Conservation (phyloP, 2,888 invertebrate species). For the Diploptera punctata region DNA sequence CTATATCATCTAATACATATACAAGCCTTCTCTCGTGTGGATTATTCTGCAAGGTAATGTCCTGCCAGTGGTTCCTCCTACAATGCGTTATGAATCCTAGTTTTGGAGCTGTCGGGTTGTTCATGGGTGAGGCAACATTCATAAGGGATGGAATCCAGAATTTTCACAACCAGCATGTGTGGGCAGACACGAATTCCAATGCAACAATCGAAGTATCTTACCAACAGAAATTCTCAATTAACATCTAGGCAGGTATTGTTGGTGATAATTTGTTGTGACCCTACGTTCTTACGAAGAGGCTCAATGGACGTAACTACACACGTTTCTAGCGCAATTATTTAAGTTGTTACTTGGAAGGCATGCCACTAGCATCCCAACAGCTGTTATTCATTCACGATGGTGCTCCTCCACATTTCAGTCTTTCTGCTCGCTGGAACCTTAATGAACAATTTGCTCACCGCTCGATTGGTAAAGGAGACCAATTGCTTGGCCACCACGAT, state of each 20-base stretch:
- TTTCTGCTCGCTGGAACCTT: neutral
- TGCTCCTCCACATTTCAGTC: neutral
- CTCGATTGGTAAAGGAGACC: neutral
- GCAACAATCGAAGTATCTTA: neutral
- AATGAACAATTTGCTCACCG: neutral
- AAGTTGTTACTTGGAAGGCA: neutral
- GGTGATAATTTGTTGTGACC: neutral
- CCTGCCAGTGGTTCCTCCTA: too few relatives aligned
- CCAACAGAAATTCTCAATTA: neutral
- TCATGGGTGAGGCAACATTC: neutral
- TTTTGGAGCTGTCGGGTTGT: too few relatives aligned
- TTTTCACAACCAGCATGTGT: neutral
- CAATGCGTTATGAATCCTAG: too few relatives aligned
- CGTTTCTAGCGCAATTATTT: neutral
- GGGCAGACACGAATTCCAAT: too few relatives aligned
- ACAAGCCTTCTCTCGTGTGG: too few relatives aligned
- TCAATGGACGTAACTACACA: neutral
- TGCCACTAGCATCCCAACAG: too few relatives aligned
- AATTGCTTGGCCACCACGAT: too few relatives aligned
- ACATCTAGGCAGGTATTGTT: too few relatives aligned
- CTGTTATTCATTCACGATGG: neutral
- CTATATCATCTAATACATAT: too few relatives aligned
- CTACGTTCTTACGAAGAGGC: neutral
- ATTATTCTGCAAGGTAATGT: too few relatives aligned
- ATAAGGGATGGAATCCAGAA: neutral